Base-by-base conservation (phyloP, 2,888 invertebrate genomes). In the Mythimna albipuncta region DNA sequence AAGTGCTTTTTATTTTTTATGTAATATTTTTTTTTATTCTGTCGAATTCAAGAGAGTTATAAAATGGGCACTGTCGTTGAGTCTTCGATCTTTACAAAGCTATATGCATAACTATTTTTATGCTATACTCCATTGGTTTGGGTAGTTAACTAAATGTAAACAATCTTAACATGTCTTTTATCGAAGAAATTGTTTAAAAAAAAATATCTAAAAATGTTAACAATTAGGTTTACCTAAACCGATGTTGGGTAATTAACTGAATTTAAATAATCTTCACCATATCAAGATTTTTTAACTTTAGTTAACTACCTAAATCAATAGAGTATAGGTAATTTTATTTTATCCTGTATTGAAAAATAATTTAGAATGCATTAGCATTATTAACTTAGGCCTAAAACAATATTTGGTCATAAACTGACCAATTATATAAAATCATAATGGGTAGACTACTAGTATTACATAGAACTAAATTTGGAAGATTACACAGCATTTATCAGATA, bases 11-110 rank as follows among this genome's bases (percentile, higher is more conserved):
- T 38, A 38, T 75, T 75, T 62, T 62, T 16, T 35, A 2, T 57
- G 55, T 41, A 69, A 75, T 75, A 47, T 62, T 55, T 38, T 55
- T 26, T 61, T 59, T 54, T 75, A 61, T 55, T 68, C 44, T 32
- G 19, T 41, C 32, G 19, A 75, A 32, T 32, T 32, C 4, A 4
- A 32, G 32, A 7, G 35, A 66, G 26, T 75, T 74, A 75, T 59
- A 54, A 54, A 68, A 75, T 47, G 52, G 7, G n/a, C 35, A 38
- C 52, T 44, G 32, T 13, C 13, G 44, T 44, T 41, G 16, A 11
- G 38, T 32, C 52, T 6, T 44, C 11, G 11, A n/a, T 21, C 6
- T 26, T 58, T 19, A 11, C 9, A 41, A 21, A 54, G 6, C 11
- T 47, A 1, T 47, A 47, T 47, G 13, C 6, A 5, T 47, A 47